phyloP scores from a whole-genome alignment of 2,797 vertebrate species.

The Chaenodraco wilsoni region DNA sequence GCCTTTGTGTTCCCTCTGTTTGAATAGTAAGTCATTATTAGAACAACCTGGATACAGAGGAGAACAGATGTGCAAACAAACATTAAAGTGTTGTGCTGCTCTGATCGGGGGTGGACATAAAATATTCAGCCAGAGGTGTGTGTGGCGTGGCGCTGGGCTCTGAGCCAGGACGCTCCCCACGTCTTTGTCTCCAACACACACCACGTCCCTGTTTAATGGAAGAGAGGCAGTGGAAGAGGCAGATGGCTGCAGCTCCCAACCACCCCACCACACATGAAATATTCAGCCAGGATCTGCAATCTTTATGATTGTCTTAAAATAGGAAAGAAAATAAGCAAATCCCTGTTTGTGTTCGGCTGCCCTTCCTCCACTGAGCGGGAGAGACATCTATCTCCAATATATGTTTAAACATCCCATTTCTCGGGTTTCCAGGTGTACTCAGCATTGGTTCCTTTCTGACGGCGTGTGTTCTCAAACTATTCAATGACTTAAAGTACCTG shows the following conservation, averaged over 20 bases:
- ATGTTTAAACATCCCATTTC: neutral
- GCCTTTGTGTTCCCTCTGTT: slow-evolving; percentile 30
- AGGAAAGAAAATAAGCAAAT: slow-evolving; percentile 54
- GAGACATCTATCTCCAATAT: neutral
- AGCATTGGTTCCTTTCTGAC: too few species aligned
- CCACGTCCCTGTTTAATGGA: slow-evolving; percentile 50
- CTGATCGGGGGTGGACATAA: slow-evolving; percentile 70
- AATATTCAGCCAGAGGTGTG: slow-evolving; percentile 76
- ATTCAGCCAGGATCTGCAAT: slow-evolving; percentile 76
- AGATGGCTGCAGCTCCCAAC: slow-evolving; percentile 75
- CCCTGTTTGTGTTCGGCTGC: slow-evolving; percentile 61
- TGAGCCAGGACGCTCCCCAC: slow-evolving; percentile 31
- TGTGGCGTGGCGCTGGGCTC: slow-evolving; percentile 21
- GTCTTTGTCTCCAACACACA: slow-evolving; percentile 37
- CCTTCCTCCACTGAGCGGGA: neutral
- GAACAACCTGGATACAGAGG: slow-evolving; percentile 63
- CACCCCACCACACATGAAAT: slow-evolving; percentile 71
- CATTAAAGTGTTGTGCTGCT: slow-evolving; percentile 67
- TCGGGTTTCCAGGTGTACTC: neutral
- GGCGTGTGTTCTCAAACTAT: too few species aligned
- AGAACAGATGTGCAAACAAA: slow-evolving; percentile 72
- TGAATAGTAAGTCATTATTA: slow-evolving; percentile 43
- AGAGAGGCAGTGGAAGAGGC: slow-evolving; percentile 66
- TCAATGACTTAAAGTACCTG: too few species aligned
- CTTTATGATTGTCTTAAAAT: slow-evolving; percentile 78